Percentiles rank a stretch among this genome's conserved stretches.
Conservation (phyloP, 1,140 invertebrate genomes). For the Ectropis grisescens region DNA sequence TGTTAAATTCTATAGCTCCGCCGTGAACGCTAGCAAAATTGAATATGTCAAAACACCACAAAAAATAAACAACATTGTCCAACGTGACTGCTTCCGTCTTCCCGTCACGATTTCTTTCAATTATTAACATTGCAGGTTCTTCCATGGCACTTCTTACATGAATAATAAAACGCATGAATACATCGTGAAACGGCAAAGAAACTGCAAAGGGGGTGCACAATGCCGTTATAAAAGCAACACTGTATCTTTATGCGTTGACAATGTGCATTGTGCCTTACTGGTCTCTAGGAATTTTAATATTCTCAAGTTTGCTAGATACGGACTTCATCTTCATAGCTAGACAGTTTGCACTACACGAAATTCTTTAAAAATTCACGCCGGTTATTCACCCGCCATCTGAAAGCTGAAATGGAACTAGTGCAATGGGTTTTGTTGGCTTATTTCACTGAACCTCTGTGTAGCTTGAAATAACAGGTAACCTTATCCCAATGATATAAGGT, state of each 20-base stretch:
- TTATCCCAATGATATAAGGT: too few relatives aligned
- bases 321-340: constrained; percentile 19
- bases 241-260: constrained; percentile 59
- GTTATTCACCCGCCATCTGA: too few relatives aligned
- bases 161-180: constrained; percentile 60
- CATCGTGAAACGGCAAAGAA: constrained; percentile 46
- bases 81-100: constrained; percentile 14
- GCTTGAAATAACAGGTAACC: too few relatives aligned
- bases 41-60: constrained; percentile 3
- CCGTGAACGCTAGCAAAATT: too few relatives aligned
- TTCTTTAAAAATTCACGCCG: constrained; percentile 34
- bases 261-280: constrained; percentile 49
- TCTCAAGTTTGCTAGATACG: constrained; percentile 6
- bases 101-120: constrained; percentile 49
- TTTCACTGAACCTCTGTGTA: constrained; percentile 1
- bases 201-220: constrained; percentile 47
- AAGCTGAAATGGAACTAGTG: constrained; percentile 2
- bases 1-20: too few relatives aligned
- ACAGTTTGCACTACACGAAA: constrained; percentile 25
- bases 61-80: constrained; percentile 6
- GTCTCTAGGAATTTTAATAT: constrained; percentile 35
- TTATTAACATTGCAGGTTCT: constrained; percentile 54
- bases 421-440: constrained; percentile 9
- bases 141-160: constrained; percentile 50
- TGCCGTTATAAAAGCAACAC: constrained; percentile 54